Percentiles rank a stretch among this genome's conserved stretches.
These are phyloP conservation scores for Morbakka virulenta DNA, from an alignment of 30 jellyfish, hydroid and myxozoan genomes.

Conservation along the genomic window DNA sequence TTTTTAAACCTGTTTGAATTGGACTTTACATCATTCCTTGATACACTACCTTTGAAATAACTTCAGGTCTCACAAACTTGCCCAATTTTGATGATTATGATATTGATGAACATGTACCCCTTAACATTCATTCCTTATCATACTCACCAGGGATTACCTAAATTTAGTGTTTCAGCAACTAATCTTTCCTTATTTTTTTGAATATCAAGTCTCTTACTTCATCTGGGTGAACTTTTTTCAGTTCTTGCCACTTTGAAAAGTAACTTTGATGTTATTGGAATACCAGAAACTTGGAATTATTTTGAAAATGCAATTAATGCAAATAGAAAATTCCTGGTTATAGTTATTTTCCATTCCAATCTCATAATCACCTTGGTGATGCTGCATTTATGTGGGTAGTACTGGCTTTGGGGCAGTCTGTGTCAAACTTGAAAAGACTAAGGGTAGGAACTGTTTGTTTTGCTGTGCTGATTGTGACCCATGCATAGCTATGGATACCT, in stretches of 20 bases:
- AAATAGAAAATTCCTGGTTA: background rate
- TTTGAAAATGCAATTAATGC: background rate
- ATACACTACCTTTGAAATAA: background rate
- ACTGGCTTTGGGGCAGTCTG: background rate
- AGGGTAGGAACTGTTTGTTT: background rate
- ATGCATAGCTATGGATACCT: background rate
- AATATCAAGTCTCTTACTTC: background rate
- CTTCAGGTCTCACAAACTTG: background rate
- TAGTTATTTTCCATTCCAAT: background rate
- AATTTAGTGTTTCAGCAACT: background rate
- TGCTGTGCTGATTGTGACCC: background rate
- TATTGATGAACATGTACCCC: background rate
- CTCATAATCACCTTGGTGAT: background rate
- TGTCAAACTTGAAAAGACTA: background rate
- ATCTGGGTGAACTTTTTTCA: background rate
- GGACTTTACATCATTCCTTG: background rate
- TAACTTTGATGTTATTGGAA: background rate
- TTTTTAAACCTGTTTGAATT: background rate
- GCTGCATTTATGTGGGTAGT: background rate
- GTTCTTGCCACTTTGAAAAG: background rate
- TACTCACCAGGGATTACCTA: background rate
- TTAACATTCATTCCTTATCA: background rate
- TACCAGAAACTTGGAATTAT: background rate
- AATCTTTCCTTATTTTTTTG: background rate
- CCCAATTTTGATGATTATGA: background rate